Evolutionary conservation across 1,140 invertebrate genomes (phyloP), one percentile per base, ranked within the genome.

Genomic region (Cotesia glomerata): DNA sequence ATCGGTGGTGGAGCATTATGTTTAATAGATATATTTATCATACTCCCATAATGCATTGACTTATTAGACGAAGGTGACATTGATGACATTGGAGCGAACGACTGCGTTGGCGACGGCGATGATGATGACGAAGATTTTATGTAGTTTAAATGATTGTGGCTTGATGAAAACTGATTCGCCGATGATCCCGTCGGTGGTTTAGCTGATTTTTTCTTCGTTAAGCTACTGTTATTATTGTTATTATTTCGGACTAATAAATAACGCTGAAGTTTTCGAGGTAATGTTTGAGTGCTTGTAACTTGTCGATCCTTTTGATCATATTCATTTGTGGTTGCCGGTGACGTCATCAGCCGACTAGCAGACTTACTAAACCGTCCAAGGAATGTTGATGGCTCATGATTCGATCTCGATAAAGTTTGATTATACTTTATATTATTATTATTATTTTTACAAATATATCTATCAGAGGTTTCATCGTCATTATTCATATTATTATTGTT

Each of bases 321-420:
- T 63, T 85, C 82, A 71, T 88, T 88, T 69, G 88, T 88, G 11
- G 39, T 45, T 11, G 39, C 7, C 39, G 39, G 7, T 45, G 39
- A 45, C 39, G 39, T 45, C 39, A 45, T 45, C 71, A 95, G 84
- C 58, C 92, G 89, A 77, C 92, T 90, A 14, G 93, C 92, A 0
- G 92, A 93, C 82, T 94, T 94, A 88, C 93, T 95, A 86, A 93
- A 91, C 71, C 94, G 90, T 51, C 93, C 93, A 72, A 95, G 86
- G 1, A 93, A 84, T 71, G 75, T 81, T 68, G 83, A 80, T 18
- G 72, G 73, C 16, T 74, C 70, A 69, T 82, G 84, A 78, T 73
- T 62, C 16, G 69, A 62, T 74, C 71, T 71, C 76, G 62, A 4
- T 67, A 49, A 18, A 9, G 9, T 64, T 26, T 52, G 39, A 45